These are phyloP conservation scores for Papilio helenus DNA, from an alignment of 1,140 invertebrate genomes.

Conservation along the genomic window DNA sequence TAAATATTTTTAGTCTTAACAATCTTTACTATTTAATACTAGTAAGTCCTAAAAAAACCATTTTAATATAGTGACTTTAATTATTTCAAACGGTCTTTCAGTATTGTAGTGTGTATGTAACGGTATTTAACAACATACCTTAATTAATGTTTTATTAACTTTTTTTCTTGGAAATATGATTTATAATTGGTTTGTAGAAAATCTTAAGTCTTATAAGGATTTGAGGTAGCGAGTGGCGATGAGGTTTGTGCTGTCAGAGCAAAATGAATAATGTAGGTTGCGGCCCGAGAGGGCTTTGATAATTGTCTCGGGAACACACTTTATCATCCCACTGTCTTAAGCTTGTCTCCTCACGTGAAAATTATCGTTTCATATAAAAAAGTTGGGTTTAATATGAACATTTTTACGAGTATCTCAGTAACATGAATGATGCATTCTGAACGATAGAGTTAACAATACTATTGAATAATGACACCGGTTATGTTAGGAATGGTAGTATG, in stretches of 20 bases:
- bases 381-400: not conserved
- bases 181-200: not conserved
- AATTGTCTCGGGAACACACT: constrained; percentile 33
- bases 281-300: not conserved
- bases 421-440: not conserved
- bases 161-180: not conserved
- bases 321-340: constrained; percentile 31
- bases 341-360: constrained; percentile 24
- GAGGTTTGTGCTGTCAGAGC: not conserved
- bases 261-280: constrained; percentile 13
- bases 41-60: no score
- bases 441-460: not conserved
- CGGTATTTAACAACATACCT: no score
- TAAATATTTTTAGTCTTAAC: not conserved
- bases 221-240: not conserved
- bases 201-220: not conserved
- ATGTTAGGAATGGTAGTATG: not conserved
- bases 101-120: no score
- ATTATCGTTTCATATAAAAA: constrained; percentile 21
- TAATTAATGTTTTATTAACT: not conserved
- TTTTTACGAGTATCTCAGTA: not conserved
- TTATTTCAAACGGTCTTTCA: not conserved
- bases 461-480: not conserved
- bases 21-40: not conserved
- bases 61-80: not conserved